Conservation (phyloP, 2,797 vertebrate species). For the Rhynchonycteris naso region DNA sequence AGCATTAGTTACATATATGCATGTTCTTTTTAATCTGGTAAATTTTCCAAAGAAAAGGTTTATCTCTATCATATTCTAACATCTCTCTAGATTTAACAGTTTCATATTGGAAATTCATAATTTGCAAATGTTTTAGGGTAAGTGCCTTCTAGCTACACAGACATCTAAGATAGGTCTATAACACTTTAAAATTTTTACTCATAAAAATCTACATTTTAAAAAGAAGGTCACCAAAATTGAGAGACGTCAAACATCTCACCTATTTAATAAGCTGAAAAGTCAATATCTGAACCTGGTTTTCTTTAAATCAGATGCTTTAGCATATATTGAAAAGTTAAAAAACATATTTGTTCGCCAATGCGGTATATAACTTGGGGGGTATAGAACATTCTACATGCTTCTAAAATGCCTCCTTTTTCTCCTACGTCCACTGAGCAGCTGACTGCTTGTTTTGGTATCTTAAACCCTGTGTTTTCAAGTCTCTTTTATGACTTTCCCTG, state of each 20-base stretch:
- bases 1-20: neutral
- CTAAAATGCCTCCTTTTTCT: constrained; percentile 23
- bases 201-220: constrained; percentile 33
- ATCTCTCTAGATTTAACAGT: neutral
- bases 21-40: constrained; percentile 14
- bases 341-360: neutral
- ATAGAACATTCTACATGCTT: neutral
- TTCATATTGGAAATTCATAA: constrained; percentile 23
- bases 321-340: neutral
- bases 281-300: constrained; percentile 39
- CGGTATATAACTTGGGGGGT: neutral
- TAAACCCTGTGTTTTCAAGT: constrained; percentile 23
- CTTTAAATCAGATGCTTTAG: neutral
- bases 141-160: neutral
- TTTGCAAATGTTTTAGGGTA: constrained; percentile 26
- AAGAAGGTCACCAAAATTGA: constrained; percentile 23
- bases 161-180: neutral
- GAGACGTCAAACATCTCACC: neutral
- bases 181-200: constrained; percentile 20
- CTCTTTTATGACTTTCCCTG: constrained; percentile 36
- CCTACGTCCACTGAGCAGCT: neutral
- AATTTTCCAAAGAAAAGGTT: neutral
- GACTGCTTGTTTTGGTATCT: neutral
- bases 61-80: constrained; percentile 13
- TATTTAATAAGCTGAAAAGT: neutral